Conservation (phyloP, 2,888 invertebrate species). For the Sisyra nigra region DNA sequence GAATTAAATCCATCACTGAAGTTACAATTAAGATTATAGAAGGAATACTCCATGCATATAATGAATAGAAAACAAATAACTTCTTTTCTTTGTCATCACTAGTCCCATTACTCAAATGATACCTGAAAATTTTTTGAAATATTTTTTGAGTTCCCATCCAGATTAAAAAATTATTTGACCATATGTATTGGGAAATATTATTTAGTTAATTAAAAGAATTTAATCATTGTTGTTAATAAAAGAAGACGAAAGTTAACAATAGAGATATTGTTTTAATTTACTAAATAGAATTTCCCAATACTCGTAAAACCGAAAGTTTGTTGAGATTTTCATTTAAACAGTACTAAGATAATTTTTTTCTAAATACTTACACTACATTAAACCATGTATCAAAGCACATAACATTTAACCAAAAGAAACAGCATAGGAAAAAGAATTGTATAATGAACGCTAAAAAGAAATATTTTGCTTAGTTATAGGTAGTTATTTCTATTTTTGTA, state of each 20-base stretch:
- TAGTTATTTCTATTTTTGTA: neutral
- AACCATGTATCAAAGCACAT: slow-evolving; percentile 49
- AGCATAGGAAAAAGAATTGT: slow-evolving; percentile 46
- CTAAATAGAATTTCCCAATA: too few relatives aligned
- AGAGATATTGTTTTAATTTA: too few relatives aligned
- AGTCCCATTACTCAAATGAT: neutral
- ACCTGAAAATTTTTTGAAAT: neutral
- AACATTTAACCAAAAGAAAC: slow-evolving; percentile 52
- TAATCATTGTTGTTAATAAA: neutral
- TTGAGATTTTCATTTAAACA: too few relatives aligned
- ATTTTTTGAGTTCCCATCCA: neutral
- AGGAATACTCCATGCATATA: slow-evolving; percentile 14
- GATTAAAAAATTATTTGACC: neutral
- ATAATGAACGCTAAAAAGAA: slow-evolving; percentile 43
- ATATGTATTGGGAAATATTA: neutral
- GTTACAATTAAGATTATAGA: slow-evolving; percentile 19
- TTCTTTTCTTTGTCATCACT: slow-evolving; percentile 3
- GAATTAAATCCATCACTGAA: slow-evolving; percentile 37
- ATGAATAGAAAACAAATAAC: slow-evolving; percentile 13
- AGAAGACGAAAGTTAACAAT: too few relatives aligned
- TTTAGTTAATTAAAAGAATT: neutral
- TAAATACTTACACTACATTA: slow-evolving; percentile 5
- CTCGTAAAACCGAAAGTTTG: too few relatives aligned
- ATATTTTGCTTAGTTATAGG: neutral
- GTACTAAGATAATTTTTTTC: neutral